Conservation (phyloP, 2,888 invertebrate genomes). For the Nebria brevicollis region DNA sequence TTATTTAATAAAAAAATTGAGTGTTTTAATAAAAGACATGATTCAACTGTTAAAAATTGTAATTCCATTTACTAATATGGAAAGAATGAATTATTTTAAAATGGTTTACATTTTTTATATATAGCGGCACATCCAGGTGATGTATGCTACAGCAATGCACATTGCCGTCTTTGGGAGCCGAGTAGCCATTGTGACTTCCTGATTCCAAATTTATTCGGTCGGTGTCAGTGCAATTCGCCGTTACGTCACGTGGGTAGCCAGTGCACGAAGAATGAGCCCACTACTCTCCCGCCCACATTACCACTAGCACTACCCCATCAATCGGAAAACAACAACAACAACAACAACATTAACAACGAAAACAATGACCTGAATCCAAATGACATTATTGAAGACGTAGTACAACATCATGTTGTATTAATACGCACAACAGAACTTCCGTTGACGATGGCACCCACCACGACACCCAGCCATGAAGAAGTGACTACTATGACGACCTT, state of each 20-base stretch:
- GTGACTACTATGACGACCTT: slow-evolving; percentile 55
- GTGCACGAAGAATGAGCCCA: slow-evolving; percentile 67
- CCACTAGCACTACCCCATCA: slow-evolving; percentile 3
- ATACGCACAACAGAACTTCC: slow-evolving; percentile 13
- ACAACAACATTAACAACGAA: slow-evolving; percentile 52
- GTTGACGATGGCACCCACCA: slow-evolving; percentile 52
- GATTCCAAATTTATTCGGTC: slow-evolving; percentile 88
- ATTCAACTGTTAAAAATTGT: too few relatives aligned
- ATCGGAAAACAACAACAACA: slow-evolving; percentile 11
- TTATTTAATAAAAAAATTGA: too few relatives aligned
- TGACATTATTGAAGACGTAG: slow-evolving; percentile 63
- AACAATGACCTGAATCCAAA: not conserved
- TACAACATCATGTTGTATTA: slow-evolving; percentile 53
- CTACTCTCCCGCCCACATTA: slow-evolving; percentile 53
- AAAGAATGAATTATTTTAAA: not conserved
- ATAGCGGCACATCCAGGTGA: slow-evolving; percentile 86
- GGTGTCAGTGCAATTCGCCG: slow-evolving; percentile 82
- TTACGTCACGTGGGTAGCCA: slow-evolving; percentile 73
- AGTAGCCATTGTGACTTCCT: slow-evolving; percentile 90
- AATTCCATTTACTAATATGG: too few relatives aligned
- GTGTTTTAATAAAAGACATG: too few relatives aligned
- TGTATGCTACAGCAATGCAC: slow-evolving; percentile 89
- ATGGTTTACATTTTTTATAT: slow-evolving; percentile 12
- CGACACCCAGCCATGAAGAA: slow-evolving; percentile 20
- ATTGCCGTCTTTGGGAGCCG: slow-evolving; percentile 85